A percentile compares a stretch with the other conserved stretches of the same genome.
Evolutionary conservation across 2,797 vertebrate species (phyloP).

Genomic region (Geotria australis): DNA sequence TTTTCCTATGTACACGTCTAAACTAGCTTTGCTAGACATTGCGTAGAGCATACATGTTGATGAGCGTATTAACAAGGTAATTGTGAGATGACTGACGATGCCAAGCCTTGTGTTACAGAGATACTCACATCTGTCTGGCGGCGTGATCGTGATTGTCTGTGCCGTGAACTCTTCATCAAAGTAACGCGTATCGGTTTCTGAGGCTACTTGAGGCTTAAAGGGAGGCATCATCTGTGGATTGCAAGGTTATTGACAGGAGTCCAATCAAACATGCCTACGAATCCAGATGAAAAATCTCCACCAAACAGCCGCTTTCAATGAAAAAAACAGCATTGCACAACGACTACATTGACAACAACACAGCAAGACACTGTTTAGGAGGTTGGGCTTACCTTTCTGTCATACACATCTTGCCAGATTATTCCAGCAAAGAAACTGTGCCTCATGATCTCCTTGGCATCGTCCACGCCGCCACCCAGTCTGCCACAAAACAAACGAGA

Average conservation of each 20-base stretch:
- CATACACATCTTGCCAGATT: conserved; percentile 80
- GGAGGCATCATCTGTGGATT: conserved; percentile 45
- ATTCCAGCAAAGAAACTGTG: conserved; percentile 78
- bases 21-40: no score
- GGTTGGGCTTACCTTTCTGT: conserved; percentile 40
- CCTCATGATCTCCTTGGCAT: conserved; percentile 95
- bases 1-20: no score
- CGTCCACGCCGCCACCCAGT: conserved; percentile 67
- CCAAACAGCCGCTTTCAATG: no score
- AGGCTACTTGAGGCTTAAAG: conserved; percentile 88
- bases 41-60: no score
- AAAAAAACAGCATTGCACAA: no score
- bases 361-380: no score
- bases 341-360: no score
- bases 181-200: conserved; percentile 84
- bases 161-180: conserved; percentile 94
- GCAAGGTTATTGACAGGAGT: conserved; percentile 1
- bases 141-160: conserved; percentile 92
- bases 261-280: no score
- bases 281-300: no score
- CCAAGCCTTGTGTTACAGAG: no score
- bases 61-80: no score
- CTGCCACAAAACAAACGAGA: conserved; percentile 10
- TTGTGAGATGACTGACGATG: no score
- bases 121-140: conserved; percentile 27